Evolutionary conservation across 2,797 vertebrate species (phyloP), one percentile per base, ranked within the genome.

Genomic region (Echiichthys vipera): DNA sequence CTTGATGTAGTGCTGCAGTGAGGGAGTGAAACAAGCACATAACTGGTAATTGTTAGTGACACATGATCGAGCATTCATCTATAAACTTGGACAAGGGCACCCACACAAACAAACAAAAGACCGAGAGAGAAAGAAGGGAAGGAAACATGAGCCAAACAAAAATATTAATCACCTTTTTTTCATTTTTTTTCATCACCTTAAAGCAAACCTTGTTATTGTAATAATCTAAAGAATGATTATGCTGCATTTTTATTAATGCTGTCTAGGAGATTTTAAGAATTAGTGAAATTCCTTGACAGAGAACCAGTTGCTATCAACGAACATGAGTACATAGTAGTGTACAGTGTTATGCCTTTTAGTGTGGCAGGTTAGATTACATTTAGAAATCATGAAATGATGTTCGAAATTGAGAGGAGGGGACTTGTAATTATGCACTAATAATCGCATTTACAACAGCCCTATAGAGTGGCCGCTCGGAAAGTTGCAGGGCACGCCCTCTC

Each of bases 31-130:
- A 27, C 68, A 63, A 43, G 27, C n/a, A 22, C 0, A 47, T 37
- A 57, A 65, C 47, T 63, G 40, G n/a, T 59, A 29, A 25, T 46
- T 59, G 29, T 53, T 57, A 53, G 22, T 65, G 58, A 64, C 42
- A 65, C 22, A 37, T 20, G 66, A 66, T 70, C 46, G 49, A 61
- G 4, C 54, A 47, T 59, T 47, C 5, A 72, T 53, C 36, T 50
- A 17, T 14, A 34, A 54, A 71, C 34, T 58, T 1, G 17, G 66
- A 22, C n/a, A 68, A 45, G 39, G 29, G 22, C 58, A 32, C 39
- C 36, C 15, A 47, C 25, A 42, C 27, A 68, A 34, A 43, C 20
- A 25, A 25, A 40, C 22, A 56, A 25, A 64, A 64, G 34, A 25
- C 0, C 0, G n/a, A 14, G 5, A 12, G 11, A 22, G 20, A 6